Evolutionary conservation across 2,113 vertebrate genomes (phyloP).

Genomic region (Solea solea): DNA sequence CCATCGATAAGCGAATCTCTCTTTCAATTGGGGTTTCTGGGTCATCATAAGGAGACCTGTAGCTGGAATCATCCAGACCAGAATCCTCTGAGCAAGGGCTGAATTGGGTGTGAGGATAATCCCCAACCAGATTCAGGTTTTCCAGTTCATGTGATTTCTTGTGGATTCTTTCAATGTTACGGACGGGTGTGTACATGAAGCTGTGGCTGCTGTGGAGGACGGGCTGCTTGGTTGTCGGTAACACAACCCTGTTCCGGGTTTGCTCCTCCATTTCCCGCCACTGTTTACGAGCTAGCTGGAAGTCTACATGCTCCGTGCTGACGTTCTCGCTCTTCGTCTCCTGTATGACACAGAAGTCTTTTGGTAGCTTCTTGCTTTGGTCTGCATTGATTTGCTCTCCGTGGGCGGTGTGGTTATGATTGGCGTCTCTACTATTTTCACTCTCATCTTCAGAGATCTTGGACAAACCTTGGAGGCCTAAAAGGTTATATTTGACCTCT

Average conservation of each 20-base stretch:
- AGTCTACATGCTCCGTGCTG: constrained; percentile 84
- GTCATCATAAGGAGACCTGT: constrained; percentile 79
- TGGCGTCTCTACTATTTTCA: constrained; percentile 70
- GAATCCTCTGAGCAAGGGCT: constrained; percentile 85
- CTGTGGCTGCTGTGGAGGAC: constrained; percentile 77
- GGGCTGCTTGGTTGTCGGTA: constrained; percentile 66
- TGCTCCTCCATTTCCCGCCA: constrained; percentile 84
- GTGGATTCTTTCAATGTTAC: constrained; percentile 77
- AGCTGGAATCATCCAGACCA: constrained; percentile 81
- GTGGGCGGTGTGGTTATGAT: constrained; percentile 43
- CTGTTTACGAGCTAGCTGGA: constrained; percentile 81
- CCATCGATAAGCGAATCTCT: constrained; percentile 79
- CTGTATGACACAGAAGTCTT: constrained; percentile 85
- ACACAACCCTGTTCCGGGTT: constrained; percentile 72
- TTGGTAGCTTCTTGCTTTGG: constrained; percentile 77
- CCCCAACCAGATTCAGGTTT: constrained; percentile 67
- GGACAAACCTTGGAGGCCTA: constrained; percentile 73
- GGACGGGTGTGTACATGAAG: constrained; percentile 83
- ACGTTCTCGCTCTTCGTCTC: constrained; percentile 83
- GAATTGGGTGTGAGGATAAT: constrained; percentile 77
- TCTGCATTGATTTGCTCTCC: constrained; percentile 56
- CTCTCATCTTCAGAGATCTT: constrained; percentile 82
- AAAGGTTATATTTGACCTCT: constrained; percentile 74
- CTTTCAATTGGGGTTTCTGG: constrained; percentile 79
- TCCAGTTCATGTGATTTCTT: constrained; percentile 75